Base-by-base conservation (phyloP, 2,797 vertebrate species). In the Ibycter americanus region DNA sequence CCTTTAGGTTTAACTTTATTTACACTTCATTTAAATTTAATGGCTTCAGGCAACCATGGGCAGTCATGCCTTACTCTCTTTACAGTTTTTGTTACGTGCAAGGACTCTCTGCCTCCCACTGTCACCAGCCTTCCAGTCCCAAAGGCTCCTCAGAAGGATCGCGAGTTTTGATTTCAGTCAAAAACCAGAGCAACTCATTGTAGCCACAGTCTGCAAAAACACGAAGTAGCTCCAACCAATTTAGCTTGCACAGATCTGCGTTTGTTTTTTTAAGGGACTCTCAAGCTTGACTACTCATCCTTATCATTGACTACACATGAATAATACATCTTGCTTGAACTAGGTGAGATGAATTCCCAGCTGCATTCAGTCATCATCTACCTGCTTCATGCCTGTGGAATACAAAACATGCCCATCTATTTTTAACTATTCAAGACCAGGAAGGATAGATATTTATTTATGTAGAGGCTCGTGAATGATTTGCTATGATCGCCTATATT, bases 1-100 rank as follows among this genome's bases (percentile, higher is more conserved):
- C 93, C 67, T 94, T 97, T 89, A 96, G 51, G 52, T 97, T 97
- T 97, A 98, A 89, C 84, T 97, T 96, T 97, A 92, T 96, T 97
- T 97, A 94, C 67, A 91, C 68, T 94, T 96, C 91, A 93, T 97
- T 97, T 96, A 89, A 96, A 94, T 94, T 82, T 96, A 94, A 96
- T 95, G 92, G 70, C 79, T 96, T 95, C 76, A 91, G 96, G 92
- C 94, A 96, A 34, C 70, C 76, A 86, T 76, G 79, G 34, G 70
- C 72, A 73, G 90, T 95, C 86, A 52, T 89, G 86, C 90, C 66
- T 89, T 88, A 61, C 97, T 83, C 66, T 89, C 78, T 80, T 92
- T 65, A 44, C 34, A 58, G 72, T 66, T 94, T 79, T 49, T 88
- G 52, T 86, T 96, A 76, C 74, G 74, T 85, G 51, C 63, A 74